Percentiles rank a stretch among this genome's conserved stretches.
These are phyloP conservation scores for Hyla sarda DNA, from an alignment of 2,113 vertebrate species.

Conservation along the genomic window DNA sequence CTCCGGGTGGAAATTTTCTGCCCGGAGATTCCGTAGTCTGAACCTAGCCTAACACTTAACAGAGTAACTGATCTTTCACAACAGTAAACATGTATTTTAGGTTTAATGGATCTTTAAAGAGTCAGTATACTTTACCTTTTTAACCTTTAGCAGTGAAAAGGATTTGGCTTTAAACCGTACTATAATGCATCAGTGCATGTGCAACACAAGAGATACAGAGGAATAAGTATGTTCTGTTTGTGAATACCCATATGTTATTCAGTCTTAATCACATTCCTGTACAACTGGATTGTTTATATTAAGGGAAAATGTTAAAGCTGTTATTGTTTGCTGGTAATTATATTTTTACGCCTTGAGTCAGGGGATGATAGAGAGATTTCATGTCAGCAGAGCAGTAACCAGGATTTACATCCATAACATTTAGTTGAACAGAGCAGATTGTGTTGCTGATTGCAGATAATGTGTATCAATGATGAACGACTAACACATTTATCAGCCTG, in stretches of 20 bases:
- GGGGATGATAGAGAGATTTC: slow-evolving; percentile 18
- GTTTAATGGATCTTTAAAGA: too few species aligned
- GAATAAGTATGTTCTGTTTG: background rate
- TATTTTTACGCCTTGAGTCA: slow-evolving; percentile 11
- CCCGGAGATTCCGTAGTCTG: too few species aligned
- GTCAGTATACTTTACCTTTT: too few species aligned
- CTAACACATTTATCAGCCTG: slow-evolving; percentile 9
- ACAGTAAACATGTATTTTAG: too few species aligned
- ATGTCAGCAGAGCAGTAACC: slow-evolving; percentile 25
- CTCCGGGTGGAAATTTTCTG: too few species aligned
- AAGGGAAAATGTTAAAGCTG: background rate
- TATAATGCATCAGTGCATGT: background rate
- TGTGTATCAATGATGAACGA: slow-evolving; percentile 25
- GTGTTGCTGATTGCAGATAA: slow-evolving; percentile 24
- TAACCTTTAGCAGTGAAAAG: too few species aligned
- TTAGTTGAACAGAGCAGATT: slow-evolving; percentile 32
- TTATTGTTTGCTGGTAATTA: slow-evolving; percentile 38
- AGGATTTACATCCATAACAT: slow-evolving; percentile 44
- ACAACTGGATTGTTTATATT: background rate
- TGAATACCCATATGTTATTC: background rate
- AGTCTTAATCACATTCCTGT: background rate
- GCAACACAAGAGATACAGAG: background rate
- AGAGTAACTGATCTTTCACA: too few species aligned
- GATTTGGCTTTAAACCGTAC: too few species aligned
- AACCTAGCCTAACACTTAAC: too few species aligned